Conservation (phyloP, 2,888 invertebrate genomes). For the Acheta domesticus region DNA sequence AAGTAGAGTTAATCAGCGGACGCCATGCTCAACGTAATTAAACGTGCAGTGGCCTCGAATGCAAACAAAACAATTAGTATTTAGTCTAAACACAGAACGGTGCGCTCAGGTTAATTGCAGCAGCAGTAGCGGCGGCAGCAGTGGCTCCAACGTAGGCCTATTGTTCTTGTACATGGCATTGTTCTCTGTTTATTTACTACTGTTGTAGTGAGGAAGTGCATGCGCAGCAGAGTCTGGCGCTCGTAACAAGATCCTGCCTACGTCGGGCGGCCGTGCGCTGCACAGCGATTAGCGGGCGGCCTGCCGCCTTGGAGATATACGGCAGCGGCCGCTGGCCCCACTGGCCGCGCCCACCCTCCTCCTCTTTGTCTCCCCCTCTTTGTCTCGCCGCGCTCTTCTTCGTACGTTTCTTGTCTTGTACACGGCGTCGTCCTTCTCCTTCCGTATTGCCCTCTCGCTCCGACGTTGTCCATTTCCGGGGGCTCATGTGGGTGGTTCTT, state of each 20-base stretch:
- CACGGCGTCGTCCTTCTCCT: no score
- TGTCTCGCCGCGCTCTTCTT: no score
- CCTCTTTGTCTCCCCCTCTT: no score
- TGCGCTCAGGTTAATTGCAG: slow-evolving; percentile 18
- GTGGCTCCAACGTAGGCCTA: slow-evolving; percentile 6
- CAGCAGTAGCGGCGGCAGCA: background rate
- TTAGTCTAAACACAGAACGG: background rate
- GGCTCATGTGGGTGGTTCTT: no score
- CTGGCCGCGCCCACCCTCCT: no score
- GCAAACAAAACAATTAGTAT: slow-evolving; percentile 18
- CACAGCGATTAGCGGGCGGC: background rate
- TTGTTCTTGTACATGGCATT: background rate
- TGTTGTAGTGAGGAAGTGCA: slow-evolving; percentile 18
- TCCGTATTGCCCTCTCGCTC: no score
- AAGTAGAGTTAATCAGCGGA: background rate
- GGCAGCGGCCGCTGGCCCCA: no score
- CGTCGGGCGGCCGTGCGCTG: slow-evolving; percentile 9
- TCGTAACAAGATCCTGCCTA: slow-evolving; percentile 9
- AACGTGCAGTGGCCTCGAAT: slow-evolving; percentile 18
- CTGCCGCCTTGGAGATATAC: slow-evolving; percentile 1
- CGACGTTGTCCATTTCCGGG: no score
- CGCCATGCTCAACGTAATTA: slow-evolving; percentile 1
- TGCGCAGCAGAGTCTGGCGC: background rate
- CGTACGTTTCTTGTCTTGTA: no score
- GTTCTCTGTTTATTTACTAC: slow-evolving; percentile 11